phyloP scores from a whole-genome alignment of 2,888 invertebrate species.

The Fissipunctia ypsillon region DNA sequence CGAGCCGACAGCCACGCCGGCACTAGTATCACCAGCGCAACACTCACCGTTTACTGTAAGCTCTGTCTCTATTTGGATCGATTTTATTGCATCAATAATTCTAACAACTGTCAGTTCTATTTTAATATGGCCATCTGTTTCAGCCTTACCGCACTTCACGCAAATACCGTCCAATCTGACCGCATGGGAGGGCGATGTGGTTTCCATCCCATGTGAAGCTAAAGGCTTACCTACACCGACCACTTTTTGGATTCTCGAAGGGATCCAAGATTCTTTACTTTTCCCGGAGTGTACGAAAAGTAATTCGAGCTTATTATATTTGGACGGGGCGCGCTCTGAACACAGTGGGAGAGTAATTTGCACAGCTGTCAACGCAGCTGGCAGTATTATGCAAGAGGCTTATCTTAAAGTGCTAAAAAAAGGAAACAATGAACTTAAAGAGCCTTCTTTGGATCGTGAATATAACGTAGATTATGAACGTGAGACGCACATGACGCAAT shows the following conservation, averaged over 20 bases:
- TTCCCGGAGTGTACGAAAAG: constrained; percentile 89
- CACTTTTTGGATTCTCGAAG: constrained; percentile 98
- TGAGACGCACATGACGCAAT: constrained; percentile 91
- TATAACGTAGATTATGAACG: constrained; percentile 82
- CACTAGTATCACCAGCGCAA: constrained; percentile 95
- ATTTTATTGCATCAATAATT: constrained; percentile 87
- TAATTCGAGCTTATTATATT: constrained; percentile 87
- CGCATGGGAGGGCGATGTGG: constrained; percentile 96
- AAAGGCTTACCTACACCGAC: constrained; percentile 98
- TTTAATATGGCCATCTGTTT: constrained; percentile 89
- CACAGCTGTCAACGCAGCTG: constrained; percentile 88
- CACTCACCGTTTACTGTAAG: constrained; percentile 98
- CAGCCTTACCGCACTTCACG: constrained; percentile 97
- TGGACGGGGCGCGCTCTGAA: constrained; percentile 85
- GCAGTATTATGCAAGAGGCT: constrained; percentile 89
- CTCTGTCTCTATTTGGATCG: constrained; percentile 78
- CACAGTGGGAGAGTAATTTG: constrained; percentile 89
- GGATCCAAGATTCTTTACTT: constrained; percentile 93
- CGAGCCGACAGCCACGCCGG: constrained; percentile 97
- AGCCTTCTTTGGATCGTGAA: constrained; percentile 78
- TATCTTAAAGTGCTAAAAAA: constrained; percentile 87
- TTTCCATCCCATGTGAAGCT: constrained; percentile 97
- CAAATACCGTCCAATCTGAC: constrained; percentile 96
- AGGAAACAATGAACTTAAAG: constrained; percentile 83
- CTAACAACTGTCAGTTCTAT: constrained; percentile 80